Conservation (phyloP, 2,888 invertebrate species). For the Arge pagana region DNA sequence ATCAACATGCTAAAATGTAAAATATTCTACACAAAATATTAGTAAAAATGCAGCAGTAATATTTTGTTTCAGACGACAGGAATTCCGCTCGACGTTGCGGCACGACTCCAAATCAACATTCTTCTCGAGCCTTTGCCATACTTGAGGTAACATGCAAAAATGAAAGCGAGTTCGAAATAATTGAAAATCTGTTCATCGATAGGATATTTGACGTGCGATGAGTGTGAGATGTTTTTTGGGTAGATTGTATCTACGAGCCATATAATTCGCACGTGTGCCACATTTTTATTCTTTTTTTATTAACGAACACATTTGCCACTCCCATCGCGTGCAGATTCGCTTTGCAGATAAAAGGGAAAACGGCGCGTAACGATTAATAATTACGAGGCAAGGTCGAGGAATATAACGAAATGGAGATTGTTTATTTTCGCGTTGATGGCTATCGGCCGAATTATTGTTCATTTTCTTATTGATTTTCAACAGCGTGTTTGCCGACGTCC, state of each 20-base stretch:
- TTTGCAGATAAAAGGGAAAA: conserved; percentile 8
- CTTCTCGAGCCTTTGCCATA: conserved; percentile 67
- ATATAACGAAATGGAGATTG: not conserved
- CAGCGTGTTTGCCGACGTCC: conserved; percentile 71
- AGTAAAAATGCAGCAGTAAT: too few relatives aligned
- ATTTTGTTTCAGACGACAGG: conserved; percentile 67
- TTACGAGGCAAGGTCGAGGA: too few relatives aligned
- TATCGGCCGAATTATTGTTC: conserved; percentile 18
- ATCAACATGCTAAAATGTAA: too few relatives aligned
- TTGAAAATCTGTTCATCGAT: too few relatives aligned
- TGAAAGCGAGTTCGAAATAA: too few relatives aligned
- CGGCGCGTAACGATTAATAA: too few relatives aligned
- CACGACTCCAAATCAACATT: conserved; percentile 80
- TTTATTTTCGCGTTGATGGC: conserved; percentile 4
- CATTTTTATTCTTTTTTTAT: too few relatives aligned
- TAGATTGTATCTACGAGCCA: not conserved
- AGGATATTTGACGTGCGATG: too few relatives aligned
- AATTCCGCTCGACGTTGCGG: conserved; percentile 75
- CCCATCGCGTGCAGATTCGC: conserved; percentile 2
- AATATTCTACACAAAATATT: too few relatives aligned
- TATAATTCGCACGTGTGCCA: not conserved
- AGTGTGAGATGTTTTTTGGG: too few relatives aligned
- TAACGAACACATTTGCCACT: too few relatives aligned
- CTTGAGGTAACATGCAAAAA: too few relatives aligned
- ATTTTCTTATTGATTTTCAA: conserved; percentile 32